Conservation (phyloP, 2,888 invertebrate species). For the Spodoptera picta region DNA sequence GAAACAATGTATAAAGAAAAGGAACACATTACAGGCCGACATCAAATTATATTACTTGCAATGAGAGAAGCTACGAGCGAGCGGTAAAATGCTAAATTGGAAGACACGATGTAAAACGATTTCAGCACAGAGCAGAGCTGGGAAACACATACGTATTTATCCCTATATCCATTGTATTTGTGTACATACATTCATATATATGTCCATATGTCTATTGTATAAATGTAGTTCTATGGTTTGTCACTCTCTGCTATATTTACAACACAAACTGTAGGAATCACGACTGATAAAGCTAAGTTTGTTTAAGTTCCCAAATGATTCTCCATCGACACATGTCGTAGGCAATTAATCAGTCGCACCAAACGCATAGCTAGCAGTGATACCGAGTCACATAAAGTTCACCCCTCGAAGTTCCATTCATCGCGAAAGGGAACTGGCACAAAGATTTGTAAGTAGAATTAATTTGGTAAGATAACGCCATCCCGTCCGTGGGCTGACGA, state of each 20-base stretch:
- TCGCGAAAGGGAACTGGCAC: constrained; percentile 43
- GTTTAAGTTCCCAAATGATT: too few species aligned
- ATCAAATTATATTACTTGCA: constrained; percentile 63
- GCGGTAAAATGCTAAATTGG: constrained; percentile 76
- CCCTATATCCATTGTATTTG: too few species aligned
- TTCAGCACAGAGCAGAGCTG: constrained; percentile 26
- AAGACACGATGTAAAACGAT: constrained; percentile 64
- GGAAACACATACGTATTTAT: not conserved
- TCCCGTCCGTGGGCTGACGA: constrained; percentile 36
- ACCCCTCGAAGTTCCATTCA: constrained; percentile 42
- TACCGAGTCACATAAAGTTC: constrained; percentile 34
- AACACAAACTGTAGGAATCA: too few species aligned
- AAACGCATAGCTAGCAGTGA: constrained; percentile 25
- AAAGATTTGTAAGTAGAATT: constrained; percentile 56
- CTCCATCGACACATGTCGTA: constrained; percentile 6
- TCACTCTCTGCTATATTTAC: too few species aligned
- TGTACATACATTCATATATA: too few species aligned
- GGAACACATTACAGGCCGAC: constrained; percentile 65
- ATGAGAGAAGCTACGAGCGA: constrained; percentile 65
- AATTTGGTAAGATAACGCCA: constrained; percentile 50
- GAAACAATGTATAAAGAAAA: constrained; percentile 60
- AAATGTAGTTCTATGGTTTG: too few species aligned
- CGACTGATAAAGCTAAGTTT: too few species aligned
- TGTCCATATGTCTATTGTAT: too few species aligned
- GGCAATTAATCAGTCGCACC: constrained; percentile 33